A percentile compares a stretch with the other conserved stretches of the same genome.
Evolutionary conservation across 2,888 invertebrate genomes (phyloP).

Genomic region (Caenorhabditis imperialis): DNA sequence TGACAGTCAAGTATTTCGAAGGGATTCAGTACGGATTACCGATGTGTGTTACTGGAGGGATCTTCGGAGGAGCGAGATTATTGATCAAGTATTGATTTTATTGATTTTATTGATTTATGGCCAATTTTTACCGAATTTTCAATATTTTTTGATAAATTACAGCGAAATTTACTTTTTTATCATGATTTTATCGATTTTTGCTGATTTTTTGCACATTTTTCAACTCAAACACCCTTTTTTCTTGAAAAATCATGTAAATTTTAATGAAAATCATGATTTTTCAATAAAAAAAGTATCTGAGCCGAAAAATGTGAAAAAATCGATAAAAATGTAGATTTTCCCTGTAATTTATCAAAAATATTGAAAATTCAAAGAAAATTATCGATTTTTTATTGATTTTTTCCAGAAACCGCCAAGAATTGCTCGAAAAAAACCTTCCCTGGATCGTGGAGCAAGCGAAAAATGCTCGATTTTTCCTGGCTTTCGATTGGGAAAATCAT

Average conservation of each 20-base stretch:
- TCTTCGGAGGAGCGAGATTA: constrained; percentile 91
- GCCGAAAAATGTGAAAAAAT: not conserved
- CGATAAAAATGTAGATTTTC: not conserved
- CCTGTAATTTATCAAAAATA: no score
- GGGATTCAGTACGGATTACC: constrained; percentile 94
- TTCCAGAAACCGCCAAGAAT: constrained; percentile 68
- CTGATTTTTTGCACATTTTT: no score
- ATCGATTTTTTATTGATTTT: no score
- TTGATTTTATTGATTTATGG: no score
- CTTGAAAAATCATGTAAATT: no score
- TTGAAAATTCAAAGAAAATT: no score
- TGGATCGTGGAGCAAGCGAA: constrained; percentile 72
- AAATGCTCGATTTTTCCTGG: constrained; percentile 67
- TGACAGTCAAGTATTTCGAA: constrained; percentile 97
- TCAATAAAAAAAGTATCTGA: not conserved
- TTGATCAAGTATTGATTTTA: constrained; percentile 89
- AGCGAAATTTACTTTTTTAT: no score
- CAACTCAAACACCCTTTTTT: no score
- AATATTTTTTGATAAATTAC: no score
- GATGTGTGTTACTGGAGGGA: constrained; percentile 93
- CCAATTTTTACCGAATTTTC: no score
- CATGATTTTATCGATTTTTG: no score
- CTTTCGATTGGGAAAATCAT: constrained; percentile 74
- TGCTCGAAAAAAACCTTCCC: constrained; percentile 67
- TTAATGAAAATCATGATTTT: not conserved